phyloP scores from a whole-genome alignment of 2,113 vertebrate species.

The Vireo altiloquus region DNA sequence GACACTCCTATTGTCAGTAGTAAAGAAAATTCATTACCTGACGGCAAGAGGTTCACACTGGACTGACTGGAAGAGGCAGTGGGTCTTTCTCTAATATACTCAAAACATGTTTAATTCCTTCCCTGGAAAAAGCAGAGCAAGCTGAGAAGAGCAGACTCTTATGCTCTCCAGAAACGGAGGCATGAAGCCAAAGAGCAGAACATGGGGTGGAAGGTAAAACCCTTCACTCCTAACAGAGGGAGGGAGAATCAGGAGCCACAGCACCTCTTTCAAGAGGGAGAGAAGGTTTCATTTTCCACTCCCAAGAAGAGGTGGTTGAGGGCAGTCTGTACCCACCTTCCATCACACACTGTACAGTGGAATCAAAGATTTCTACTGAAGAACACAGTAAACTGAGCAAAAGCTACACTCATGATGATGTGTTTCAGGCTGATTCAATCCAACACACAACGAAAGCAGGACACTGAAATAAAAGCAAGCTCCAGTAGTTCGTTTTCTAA shows the following conservation, averaged over 20 bases:
- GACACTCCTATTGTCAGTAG: background rate
- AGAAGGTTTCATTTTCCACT: background rate
- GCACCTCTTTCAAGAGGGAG: background rate
- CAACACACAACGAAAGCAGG: background rate
- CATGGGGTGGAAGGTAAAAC: background rate
- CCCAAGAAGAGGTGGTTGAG: background rate
- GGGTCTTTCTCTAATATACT: background rate
- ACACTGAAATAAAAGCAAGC: background rate
- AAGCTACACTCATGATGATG: background rate
- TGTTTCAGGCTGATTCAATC: background rate
- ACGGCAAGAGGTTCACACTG: background rate
- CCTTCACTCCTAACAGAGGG: background rate
- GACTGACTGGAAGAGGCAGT: background rate
- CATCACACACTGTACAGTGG: background rate
- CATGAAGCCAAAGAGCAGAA: background rate
- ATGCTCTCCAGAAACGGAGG: background rate
- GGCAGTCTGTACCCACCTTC: background rate
- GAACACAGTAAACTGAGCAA: background rate
- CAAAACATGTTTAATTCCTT: background rate
- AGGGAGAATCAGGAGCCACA: background rate
- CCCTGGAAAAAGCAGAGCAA: background rate
- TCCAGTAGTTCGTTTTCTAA: background rate
- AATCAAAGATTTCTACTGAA: background rate
- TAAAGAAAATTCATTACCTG: background rate
- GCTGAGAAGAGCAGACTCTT: background rate